Conservation (phyloP, 1,140 invertebrate species). For the Lasioglossum albipes region DNA sequence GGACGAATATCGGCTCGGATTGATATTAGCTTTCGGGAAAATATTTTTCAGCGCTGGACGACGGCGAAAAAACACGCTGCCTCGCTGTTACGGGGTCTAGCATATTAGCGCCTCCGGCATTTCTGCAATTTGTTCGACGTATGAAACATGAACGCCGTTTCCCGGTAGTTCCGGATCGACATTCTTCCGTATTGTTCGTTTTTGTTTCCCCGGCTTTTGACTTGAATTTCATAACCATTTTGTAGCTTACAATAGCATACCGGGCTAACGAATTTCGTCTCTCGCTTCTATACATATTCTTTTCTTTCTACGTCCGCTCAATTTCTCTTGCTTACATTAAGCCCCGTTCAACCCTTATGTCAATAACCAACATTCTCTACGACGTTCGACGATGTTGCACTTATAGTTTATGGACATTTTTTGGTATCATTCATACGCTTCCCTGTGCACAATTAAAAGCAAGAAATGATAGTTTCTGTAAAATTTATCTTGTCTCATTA, state of each 20-base stretch:
- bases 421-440: too few species aligned
- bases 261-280: background rate
- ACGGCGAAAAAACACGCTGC: conserved; percentile 54
- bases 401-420: too few species aligned
- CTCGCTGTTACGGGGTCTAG: conserved; percentile 46
- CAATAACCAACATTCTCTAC: too few species aligned
- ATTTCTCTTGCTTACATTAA: too few species aligned
- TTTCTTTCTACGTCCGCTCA: too few species aligned
- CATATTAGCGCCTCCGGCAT: conserved; percentile 63
- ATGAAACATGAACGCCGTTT: conserved; percentile 57
- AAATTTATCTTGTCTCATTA: too few species aligned
- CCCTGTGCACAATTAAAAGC: too few species aligned
- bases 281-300: background rate
- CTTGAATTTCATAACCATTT: conserved; percentile 18
- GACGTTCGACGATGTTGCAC: too few species aligned
- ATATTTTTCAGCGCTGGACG: conserved; percentile 61
- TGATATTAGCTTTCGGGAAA: conserved; percentile 66
- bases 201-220: conserved; percentile 14
- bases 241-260: background rate
- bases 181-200: conserved; percentile 41
- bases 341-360: too few species aligned
- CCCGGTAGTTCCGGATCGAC: conserved; percentile 60
- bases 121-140: conserved; percentile 57
- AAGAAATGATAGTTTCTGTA: too few species aligned
- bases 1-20: conserved; percentile 59